These are phyloP conservation scores for Ophiothrix spiculata DNA, from an alignment of 35 echinoderm and acorn worm species.

Conservation along the genomic window DNA sequence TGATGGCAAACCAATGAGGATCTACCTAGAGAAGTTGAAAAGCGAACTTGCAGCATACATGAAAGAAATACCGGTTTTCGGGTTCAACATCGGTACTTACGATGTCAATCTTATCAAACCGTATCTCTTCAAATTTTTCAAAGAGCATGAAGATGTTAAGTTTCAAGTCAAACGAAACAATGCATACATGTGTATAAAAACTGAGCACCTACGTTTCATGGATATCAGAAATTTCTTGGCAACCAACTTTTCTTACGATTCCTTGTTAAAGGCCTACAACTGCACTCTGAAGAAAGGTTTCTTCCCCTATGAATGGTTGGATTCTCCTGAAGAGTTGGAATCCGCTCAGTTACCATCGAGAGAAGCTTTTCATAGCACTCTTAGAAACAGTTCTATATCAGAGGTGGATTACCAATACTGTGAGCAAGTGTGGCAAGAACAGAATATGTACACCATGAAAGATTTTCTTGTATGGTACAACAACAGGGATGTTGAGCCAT, in stretches of 20 bases:
- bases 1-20: not conserved
- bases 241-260: not conserved
- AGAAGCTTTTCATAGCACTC: constrained; percentile 35
- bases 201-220: constrained; percentile 30
- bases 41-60: not conserved
- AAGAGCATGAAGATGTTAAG: constrained; percentile 9
- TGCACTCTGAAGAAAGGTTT: constrained; percentile 35
- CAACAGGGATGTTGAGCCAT: constrained; percentile 31
- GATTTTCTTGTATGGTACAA: constrained; percentile 19
- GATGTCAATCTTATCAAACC: constrained; percentile 21
- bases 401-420: constrained; percentile 37
- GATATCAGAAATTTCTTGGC: constrained; percentile 52
- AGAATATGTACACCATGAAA: constrained; percentile 10
- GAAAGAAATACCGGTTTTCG: constrained; percentile 7
- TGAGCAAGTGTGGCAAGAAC: constrained; percentile 15
- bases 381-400: constrained; percentile 15
- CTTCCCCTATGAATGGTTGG: constrained; percentile 63
- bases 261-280: constrained; percentile 39
- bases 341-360: not conserved
- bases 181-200: constrained; percentile 37
- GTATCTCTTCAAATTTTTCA: constrained; percentile 40
- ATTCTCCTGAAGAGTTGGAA: constrained; percentile 17
- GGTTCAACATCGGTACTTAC: not conserved
- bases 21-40: constrained; percentile 8
- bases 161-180: constrained; percentile 37